A percentile compares a stretch with the other conserved stretches of the same genome.
Conservation (phyloP, 2,888 invertebrate species). For the Zelleria hepariella region DNA sequence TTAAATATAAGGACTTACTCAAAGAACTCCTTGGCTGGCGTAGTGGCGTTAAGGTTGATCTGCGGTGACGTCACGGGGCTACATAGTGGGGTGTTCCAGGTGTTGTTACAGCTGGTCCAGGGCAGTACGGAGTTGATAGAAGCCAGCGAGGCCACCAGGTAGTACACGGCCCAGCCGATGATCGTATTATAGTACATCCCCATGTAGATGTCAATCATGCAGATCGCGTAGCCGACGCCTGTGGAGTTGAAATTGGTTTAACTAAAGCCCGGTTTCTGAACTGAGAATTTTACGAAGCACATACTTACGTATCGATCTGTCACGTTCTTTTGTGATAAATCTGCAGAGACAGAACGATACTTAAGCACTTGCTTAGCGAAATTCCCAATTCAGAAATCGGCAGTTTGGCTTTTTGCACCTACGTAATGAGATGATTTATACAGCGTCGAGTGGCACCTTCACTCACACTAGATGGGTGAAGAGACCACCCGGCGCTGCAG, state of each 20-base stretch:
- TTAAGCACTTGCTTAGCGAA: no score
- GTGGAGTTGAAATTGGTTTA: slow-evolving; percentile 12
- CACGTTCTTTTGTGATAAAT: no score
- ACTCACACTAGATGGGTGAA: no score
- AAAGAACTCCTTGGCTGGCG: slow-evolving; percentile 91
- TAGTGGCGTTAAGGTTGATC: slow-evolving; percentile 73
- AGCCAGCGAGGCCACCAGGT: slow-evolving; percentile 85
- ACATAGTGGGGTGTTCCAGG: slow-evolving; percentile 88
- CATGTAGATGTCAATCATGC: slow-evolving; percentile 95
- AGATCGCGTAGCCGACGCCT: slow-evolving; percentile 97
- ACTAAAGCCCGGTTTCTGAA: no score
- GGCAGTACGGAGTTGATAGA: slow-evolving; percentile 86
- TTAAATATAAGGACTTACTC: slow-evolving; percentile 83
- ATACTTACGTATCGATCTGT: no score
- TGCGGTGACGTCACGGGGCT: slow-evolving; percentile 73
- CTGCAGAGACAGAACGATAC: no score
- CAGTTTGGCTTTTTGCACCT: no score
- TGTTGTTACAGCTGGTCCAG: slow-evolving; percentile 89
- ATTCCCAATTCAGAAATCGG: no score
- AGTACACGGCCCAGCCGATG: slow-evolving; percentile 96
- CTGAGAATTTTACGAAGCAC: no score
- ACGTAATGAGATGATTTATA: no score
- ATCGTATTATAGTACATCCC: slow-evolving; percentile 98
- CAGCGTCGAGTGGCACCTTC: no score
- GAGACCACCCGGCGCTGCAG: no score